Evolutionary conservation across 2,797 vertebrate species (phyloP), one percentile per base, ranked within the genome.

Genomic region (Tamandua tetradactyla): DNA sequence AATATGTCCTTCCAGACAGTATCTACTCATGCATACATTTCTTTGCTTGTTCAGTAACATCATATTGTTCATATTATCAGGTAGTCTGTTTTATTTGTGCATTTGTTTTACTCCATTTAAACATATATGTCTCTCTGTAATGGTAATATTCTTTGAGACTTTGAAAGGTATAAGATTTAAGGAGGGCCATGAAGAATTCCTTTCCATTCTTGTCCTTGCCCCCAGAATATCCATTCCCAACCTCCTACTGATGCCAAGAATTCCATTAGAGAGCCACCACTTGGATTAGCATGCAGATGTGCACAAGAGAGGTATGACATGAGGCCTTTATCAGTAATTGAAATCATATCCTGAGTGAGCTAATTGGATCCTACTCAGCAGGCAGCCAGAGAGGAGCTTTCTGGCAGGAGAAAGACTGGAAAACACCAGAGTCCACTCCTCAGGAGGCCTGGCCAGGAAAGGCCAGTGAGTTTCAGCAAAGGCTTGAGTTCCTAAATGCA

Each of bases 301-400:
- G 42, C 0, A 0, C 5, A 15, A 59, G 12, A 78, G 25, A 64
- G 64, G 8, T 35, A 22, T 25, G 47, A n/a, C 4, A 0, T 0
- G 23, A 49, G n/a, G 35, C 18, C 5, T 57, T 71, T 68, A 89
- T 69, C 95, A 66, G 85, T 88, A 78, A 80, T 49, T 93, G 84
- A 93, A 84, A 92, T 68, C 40, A 0, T 3, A 84, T 66, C 30
- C 74, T 6, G 13, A 57, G 89, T 17, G 8, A 49, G 62, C 49
- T 27, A 30, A 52, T 9, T 47, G 57, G 25, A 18, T 90, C 40
- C 57, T n/a, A 7, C 17, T 42, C n/a, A 71, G 27, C 40, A 64
- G 47, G 32, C 71, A 55, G 59, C n/a, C n/a, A 9, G 35, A 76
- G 22, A 35, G 47, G 47, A 61, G 23, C n/a, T 32, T 91, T 47